These are phyloP conservation scores for Mustela lutreola DNA, from an alignment of 2,113 vertebrate species.

Conservation along the genomic window DNA sequence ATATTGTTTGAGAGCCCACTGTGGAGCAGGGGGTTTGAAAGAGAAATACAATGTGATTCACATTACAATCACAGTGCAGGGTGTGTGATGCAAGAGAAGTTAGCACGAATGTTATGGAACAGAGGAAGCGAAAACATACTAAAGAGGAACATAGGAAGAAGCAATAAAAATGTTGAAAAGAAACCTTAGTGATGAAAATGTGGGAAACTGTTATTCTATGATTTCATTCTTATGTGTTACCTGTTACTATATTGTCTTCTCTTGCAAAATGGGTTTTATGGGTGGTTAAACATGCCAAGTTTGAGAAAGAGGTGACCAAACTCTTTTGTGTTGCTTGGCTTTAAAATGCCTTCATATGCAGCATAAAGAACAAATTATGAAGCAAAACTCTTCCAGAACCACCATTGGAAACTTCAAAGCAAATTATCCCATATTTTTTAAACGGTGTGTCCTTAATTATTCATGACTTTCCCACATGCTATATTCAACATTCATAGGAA, in stretches of 20 bases:
- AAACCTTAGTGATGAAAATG: not conserved
- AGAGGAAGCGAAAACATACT: not conserved
- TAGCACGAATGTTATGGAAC: not conserved
- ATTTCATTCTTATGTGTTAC: not conserved
- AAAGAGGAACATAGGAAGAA: not conserved
- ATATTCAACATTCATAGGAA: not conserved
- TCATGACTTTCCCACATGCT: not conserved
- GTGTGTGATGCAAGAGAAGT: not conserved
- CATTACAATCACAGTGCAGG: not conserved
- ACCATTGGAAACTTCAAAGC: not conserved
- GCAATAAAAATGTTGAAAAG: not conserved
- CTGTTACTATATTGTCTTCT: not conserved
- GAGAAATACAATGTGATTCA: not conserved
- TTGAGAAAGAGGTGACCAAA: not conserved
- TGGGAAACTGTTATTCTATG: not conserved
- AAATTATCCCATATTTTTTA: slow-evolving; percentile 26
- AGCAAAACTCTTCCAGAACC: not conserved
- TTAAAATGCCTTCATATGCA: not conserved
- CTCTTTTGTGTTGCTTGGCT: not conserved
- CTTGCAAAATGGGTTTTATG: not conserved
- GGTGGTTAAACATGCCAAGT: not conserved
- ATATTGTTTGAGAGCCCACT: not conserved
- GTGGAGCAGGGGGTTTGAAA: not conserved
- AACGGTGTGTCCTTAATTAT: not conserved
- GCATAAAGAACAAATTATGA: slow-evolving; percentile 12